These are phyloP conservation scores for Hydropsyche tenuis DNA, from an alignment of 1,140 invertebrate genomes.

Conservation along the genomic window DNA sequence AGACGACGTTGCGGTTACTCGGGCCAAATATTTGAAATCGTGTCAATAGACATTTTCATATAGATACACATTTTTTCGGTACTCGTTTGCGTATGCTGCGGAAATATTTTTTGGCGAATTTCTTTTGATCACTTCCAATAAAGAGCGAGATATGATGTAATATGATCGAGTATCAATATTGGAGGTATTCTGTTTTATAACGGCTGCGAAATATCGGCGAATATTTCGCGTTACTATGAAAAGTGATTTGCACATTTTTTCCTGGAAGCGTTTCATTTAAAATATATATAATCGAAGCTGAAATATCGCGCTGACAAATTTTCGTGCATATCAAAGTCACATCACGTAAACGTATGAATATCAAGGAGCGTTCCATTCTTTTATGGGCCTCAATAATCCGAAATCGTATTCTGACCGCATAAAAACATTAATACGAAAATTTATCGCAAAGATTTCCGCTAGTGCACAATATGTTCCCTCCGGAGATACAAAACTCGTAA, in stretches of 20 bases:
- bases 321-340: no score
- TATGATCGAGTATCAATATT: slow-evolving; percentile 22
- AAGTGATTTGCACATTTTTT: neutral
- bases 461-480: no score
- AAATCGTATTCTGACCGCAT: no score
- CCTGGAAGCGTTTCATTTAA: neutral
- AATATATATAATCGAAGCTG: neutral
- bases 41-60: slow-evolving; percentile 15
- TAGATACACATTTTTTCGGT: neutral
- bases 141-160: neutral
- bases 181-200: neutral
- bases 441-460: no score
- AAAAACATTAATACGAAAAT: no score
- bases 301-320: neutral
- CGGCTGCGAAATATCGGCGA: neutral
- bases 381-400: no score
- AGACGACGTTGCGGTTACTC: neutral
- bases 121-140: slow-evolving; percentile 20
- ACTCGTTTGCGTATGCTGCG: neutral
- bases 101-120: slow-evolving; percentile 3
- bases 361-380: no score
- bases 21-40: slow-evolving; percentile 15
- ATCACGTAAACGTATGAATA: no score
- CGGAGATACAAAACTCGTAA: neutral
- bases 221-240: neutral